Percentiles rank a stretch among this genome's conserved stretches.
Conservation (phyloP, 2,888 invertebrate genomes). For the Spodoptera littoralis region DNA sequence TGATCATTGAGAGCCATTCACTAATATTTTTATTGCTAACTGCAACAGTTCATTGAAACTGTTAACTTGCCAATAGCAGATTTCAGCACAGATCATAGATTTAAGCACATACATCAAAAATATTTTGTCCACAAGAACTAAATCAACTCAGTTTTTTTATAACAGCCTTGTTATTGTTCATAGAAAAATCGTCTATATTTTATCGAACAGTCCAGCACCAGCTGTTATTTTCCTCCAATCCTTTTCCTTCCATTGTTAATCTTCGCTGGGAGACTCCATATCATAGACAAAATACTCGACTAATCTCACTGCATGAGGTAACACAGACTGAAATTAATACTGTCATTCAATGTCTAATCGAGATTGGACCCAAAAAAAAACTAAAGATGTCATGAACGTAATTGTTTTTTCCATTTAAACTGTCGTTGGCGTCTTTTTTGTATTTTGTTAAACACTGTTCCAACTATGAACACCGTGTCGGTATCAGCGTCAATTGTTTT, state of each 20-base stretch:
- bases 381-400: conserved; percentile 74
- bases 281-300: conserved; percentile 17
- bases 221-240: too few species aligned
- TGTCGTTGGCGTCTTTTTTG: conserved; percentile 70
- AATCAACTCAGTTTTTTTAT: too few species aligned
- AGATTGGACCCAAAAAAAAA: conserved; percentile 67
- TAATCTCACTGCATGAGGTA: conserved; percentile 52
- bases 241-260: neutral
- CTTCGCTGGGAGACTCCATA: conserved; percentile 1
- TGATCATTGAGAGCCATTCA: too few species aligned
- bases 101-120: too few species aligned
- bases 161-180: too few species aligned
- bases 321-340: conserved; percentile 74
- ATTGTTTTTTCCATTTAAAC: conserved; percentile 77
- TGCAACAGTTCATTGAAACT: too few species aligned
- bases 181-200: too few species aligned
- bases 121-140: too few species aligned
- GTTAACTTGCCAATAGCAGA: too few species aligned
- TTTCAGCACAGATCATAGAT: too few species aligned
- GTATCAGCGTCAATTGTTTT: conserved; percentile 1
- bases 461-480: conserved; percentile 51
- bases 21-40: too few species aligned
- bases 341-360: conserved; percentile 77
- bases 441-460: conserved; percentile 63
- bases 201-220: too few species aligned